Percentiles rank a stretch among this genome's conserved stretches.
These are phyloP conservation scores for Eupithecia inturbata DNA, from an alignment of 2,888 invertebrate genomes.

Conservation along the genomic window DNA sequence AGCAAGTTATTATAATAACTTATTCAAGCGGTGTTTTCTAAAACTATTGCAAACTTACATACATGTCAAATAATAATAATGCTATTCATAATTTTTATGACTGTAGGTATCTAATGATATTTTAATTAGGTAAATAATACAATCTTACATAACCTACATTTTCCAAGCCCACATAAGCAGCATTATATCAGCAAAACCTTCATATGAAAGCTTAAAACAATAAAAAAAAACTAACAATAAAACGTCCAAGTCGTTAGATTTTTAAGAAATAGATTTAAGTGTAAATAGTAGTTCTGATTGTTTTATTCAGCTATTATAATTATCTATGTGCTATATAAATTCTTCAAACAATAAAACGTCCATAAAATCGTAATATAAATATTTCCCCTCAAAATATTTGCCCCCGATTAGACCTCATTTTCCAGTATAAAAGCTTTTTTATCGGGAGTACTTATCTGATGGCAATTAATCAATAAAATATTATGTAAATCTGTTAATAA, in stretches of 20 bases:
- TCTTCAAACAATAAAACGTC: background rate
- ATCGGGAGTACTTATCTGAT: conserved; percentile 56
- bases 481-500: conserved; percentile 52
- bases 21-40: background rate
- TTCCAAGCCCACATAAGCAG: background rate
- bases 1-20: too few species aligned
- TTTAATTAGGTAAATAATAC: background rate
- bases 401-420: conserved; percentile 42
- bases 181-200: background rate
- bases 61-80: background rate
- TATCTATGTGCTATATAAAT: too few species aligned
- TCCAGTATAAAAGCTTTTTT: conserved; percentile 46
- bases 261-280: too few species aligned
- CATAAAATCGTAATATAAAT: conserved; percentile 6
- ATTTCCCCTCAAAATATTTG: conserved; percentile 29
- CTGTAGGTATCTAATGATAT: background rate
- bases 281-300: too few species aligned
- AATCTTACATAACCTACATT: too few species aligned
- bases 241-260: too few species aligned
- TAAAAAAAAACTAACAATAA: background rate
- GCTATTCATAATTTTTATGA: too few species aligned
- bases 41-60: background rate
- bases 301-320: too few species aligned
- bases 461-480: conserved; percentile 64
- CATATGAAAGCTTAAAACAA: background rate